Evolutionary conservation across 2,113 vertebrate genomes (phyloP).

Genomic region (Cardinalis cardinalis): DNA sequence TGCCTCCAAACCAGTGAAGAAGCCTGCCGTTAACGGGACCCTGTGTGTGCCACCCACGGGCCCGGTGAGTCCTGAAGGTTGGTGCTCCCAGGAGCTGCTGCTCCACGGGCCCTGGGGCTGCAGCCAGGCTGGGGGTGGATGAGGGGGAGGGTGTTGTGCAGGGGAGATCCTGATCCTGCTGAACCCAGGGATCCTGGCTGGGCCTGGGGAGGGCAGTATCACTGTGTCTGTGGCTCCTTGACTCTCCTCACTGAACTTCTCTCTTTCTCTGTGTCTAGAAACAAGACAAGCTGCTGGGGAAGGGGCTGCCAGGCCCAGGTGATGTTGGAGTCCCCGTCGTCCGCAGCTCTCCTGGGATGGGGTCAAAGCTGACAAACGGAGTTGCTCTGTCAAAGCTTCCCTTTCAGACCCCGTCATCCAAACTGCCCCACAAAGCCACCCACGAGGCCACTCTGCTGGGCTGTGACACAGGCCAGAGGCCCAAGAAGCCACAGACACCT

Average conservation of each 20-base stretch:
- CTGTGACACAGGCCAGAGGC: slow-evolving; percentile 72
- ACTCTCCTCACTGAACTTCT: background rate
- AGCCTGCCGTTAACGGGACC: slow-evolving; percentile 65
- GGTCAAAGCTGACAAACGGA: slow-evolving; percentile 52
- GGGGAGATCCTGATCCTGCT: background rate
- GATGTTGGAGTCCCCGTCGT: slow-evolving; percentile 77
- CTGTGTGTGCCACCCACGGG: slow-evolving; percentile 67
- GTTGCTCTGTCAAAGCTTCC: background rate
- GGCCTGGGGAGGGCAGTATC: background rate
- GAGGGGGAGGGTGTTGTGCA: background rate
- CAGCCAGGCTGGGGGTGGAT: accelerated
- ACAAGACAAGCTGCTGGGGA: slow-evolving; percentile 35
- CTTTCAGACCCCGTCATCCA: slow-evolving; percentile 50
- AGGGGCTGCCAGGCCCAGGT: slow-evolving; percentile 72
- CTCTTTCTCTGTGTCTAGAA: slow-evolving; percentile 25
- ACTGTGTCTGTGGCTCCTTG: too few relatives aligned
- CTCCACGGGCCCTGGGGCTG: background rate
- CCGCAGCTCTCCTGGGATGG: background rate
- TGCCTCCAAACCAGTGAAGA: slow-evolving; percentile 70
- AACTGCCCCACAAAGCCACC: slow-evolving; percentile 46
- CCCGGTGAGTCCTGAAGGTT: slow-evolving; percentile 67
- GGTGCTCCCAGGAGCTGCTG: background rate
- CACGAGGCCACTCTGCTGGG: slow-evolving; percentile 48
- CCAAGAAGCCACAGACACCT: slow-evolving; percentile 72
- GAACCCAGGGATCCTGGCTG: background rate